Conservation (phyloP, 2,888 invertebrate species). For the Pelosia muscerda region DNA sequence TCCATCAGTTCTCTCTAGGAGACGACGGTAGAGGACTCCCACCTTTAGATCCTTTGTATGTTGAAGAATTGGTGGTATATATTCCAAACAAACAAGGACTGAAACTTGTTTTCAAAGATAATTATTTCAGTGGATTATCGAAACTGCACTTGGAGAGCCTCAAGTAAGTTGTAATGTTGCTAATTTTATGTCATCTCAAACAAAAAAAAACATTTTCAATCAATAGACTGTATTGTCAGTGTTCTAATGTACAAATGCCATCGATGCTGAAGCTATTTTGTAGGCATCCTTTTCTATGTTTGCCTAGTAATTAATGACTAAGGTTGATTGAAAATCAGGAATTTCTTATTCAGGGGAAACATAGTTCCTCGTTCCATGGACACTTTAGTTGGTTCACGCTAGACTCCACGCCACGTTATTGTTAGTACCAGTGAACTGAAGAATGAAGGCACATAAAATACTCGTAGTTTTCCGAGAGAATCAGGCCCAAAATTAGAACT, state of each 20-base stretch:
- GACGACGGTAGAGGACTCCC: constrained; percentile 61
- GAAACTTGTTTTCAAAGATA: constrained; percentile 68
- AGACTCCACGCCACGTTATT: too few species aligned
- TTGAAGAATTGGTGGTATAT: constrained; percentile 67
- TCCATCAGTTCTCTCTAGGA: constrained; percentile 66
- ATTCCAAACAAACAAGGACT: constrained; percentile 73
- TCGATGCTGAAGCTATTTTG: too few species aligned
- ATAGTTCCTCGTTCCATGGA: too few species aligned
- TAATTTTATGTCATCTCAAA: background rate
- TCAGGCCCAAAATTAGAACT: background rate
- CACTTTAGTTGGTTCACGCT: background rate
- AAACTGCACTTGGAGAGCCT: constrained; percentile 62
- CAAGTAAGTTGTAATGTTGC: constrained; percentile 58
- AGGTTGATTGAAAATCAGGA: too few species aligned
- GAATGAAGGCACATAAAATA: too few species aligned
- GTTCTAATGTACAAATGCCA: too few species aligned
- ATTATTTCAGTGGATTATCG: constrained; percentile 69
- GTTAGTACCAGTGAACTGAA: too few species aligned
- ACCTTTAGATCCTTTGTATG: constrained; percentile 68
- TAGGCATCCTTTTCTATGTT: too few species aligned
- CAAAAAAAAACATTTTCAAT: too few species aligned
- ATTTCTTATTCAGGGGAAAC: background rate
- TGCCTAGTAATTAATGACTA: too few species aligned
- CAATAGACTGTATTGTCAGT: too few species aligned
- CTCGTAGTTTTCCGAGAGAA: too few species aligned